phyloP scores from a whole-genome alignment of 2,888 invertebrate genomes.

The Osmoderma eremita region DNA sequence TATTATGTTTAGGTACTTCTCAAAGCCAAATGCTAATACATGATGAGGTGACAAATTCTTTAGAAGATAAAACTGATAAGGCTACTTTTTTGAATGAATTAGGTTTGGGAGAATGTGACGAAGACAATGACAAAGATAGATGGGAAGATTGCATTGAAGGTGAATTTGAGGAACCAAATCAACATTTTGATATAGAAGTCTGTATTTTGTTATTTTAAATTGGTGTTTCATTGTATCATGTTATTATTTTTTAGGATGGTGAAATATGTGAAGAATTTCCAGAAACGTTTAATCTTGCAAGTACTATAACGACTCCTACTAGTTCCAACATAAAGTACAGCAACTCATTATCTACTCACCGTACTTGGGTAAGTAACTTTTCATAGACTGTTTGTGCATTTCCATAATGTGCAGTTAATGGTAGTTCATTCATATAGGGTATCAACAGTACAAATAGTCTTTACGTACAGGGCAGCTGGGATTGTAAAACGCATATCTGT shows the following conservation, averaged over 20 bases:
- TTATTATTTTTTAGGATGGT: conserved; percentile 25
- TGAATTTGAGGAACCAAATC: conserved; percentile 43
- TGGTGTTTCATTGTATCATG: background rate
- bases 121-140: conserved; percentile 53
- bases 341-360: conserved; percentile 25
- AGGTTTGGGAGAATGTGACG: conserved; percentile 58
- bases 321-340: conserved; percentile 16
- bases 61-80: conserved; percentile 53
- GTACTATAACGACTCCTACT: conserved; percentile 12
- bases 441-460: too few species aligned
- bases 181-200: conserved; percentile 48
- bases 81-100: conserved; percentile 58
- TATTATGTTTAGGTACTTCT: conserved; percentile 55
- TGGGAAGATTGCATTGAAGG: conserved; percentile 55
- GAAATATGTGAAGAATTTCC: conserved; percentile 27
- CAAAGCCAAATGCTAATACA: conserved; percentile 49
- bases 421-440: too few species aligned
- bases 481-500: too few species aligned
- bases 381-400: background rate
- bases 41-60: conserved; percentile 43
- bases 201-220: background rate
- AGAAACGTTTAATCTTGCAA: conserved; percentile 24
- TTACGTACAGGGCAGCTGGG: background rate
- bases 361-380: conserved; percentile 16
- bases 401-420: background rate